phyloP scores from a whole-genome alignment of 1,140 invertebrate genomes.

The Maniola jurtina region DNA sequence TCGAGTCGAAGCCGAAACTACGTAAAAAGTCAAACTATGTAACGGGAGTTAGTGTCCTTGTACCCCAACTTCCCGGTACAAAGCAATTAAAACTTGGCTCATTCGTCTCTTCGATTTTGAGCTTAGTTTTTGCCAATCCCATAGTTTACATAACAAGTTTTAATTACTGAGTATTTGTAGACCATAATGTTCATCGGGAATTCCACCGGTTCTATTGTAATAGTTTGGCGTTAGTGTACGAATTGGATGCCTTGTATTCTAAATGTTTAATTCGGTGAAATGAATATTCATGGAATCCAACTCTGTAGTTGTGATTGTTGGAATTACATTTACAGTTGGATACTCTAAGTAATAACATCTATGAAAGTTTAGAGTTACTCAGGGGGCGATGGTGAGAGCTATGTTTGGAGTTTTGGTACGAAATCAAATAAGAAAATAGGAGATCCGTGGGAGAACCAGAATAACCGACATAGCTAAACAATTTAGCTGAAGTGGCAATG shows the following conservation, averaged over 20 bases:
- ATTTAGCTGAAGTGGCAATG: too few species aligned
- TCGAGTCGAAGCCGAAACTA: neutral
- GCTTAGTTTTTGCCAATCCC: constrained; percentile 31
- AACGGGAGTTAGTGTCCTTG: neutral
- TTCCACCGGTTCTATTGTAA: neutral
- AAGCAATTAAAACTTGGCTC: constrained; percentile 31
- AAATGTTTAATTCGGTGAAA: neutral
- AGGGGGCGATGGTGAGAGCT: too few species aligned
- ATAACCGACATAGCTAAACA: too few species aligned
- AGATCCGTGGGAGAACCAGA: too few species aligned
- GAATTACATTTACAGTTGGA: too few species aligned
- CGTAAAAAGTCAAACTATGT: constrained; percentile 10
- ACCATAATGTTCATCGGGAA: constrained; percentile 16
- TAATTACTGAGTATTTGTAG: constrained; percentile 24
- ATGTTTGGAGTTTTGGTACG: too few species aligned
- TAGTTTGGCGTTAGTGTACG: neutral
- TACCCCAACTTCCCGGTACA: constrained; percentile 16
- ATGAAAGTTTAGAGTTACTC: too few species aligned
- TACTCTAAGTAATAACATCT: neutral
- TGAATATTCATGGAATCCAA: neutral
- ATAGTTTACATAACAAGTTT: constrained; percentile 30
- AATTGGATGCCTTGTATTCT: too few species aligned
- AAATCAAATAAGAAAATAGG: too few species aligned
- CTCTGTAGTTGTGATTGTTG: too few species aligned
- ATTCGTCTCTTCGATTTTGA: constrained; percentile 30